These are phyloP conservation scores for Erithacus rubecula DNA, from an alignment of 2,797 vertebrate species.

Conservation along the genomic window DNA sequence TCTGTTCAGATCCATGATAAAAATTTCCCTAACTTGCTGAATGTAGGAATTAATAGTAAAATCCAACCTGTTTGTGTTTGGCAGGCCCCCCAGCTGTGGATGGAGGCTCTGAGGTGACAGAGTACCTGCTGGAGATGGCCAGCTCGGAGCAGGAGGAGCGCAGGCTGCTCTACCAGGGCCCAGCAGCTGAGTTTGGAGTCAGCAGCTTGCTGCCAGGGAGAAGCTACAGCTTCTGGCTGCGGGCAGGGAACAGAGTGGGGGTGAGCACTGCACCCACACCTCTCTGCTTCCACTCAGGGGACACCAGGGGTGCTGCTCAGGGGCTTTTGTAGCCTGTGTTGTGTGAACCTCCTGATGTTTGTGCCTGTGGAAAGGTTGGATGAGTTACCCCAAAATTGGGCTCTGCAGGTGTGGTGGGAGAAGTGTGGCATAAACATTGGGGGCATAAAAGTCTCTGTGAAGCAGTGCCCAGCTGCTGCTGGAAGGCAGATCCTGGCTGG, in stretches of 20 bases:
- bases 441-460: background rate
- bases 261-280: conserved; percentile 13
- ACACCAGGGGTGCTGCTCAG: background rate
- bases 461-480: background rate
- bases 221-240: conserved; percentile 75
- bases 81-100: conserved; percentile 68
- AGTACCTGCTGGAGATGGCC: conserved; percentile 73
- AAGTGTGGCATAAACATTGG: background rate
- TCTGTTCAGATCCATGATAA: background rate
- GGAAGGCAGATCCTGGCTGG: background rate
- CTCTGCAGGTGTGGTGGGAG: background rate
- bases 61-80: background rate
- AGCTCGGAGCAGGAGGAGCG: conserved; percentile 37
- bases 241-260: conserved; percentile 74
- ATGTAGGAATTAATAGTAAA: background rate
- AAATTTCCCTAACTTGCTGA: background rate
- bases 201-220: conserved; percentile 73
- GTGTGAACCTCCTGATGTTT: background rate
- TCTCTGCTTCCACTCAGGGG: too few relatives aligned
- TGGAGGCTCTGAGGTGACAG: conserved; percentile 69
- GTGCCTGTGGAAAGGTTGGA: background rate
- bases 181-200: conserved; percentile 60
- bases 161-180: conserved; percentile 64
- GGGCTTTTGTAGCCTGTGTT: background rate
- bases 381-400: accelerated